phyloP scores from a whole-genome alignment of 2,888 invertebrate genomes.

The Ectobius pallidus region DNA sequence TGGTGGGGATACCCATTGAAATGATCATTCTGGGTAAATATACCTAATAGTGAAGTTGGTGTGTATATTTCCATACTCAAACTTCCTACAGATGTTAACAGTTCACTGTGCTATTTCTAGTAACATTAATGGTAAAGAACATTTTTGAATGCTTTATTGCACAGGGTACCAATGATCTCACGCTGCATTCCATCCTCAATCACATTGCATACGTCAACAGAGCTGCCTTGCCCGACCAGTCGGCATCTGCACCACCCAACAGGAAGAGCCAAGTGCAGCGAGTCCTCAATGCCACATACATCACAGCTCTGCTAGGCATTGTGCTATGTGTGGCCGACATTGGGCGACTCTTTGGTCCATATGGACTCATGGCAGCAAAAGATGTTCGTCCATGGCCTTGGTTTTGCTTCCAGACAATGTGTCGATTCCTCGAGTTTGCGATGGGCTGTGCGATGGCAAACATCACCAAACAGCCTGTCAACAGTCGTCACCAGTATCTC shows the following conservation, averaged over 20 bases:
- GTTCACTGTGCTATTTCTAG: no score
- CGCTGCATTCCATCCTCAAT: slow-evolving; percentile 60
- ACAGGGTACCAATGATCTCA: slow-evolving; percentile 50
- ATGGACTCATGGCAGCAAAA: slow-evolving; percentile 50
- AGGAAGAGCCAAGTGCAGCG: slow-evolving; percentile 40
- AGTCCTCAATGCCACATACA: slow-evolving; percentile 59
- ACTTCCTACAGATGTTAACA: no score
- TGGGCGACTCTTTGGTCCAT: slow-evolving; percentile 59
- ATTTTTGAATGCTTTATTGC: no score
- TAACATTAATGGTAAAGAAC: no score
- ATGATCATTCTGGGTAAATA: no score
- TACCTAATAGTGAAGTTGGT: no score
- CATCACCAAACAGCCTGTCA: slow-evolving; percentile 61
- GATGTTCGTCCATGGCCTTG: slow-evolving; percentile 59
- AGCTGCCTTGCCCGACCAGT: slow-evolving; percentile 8
- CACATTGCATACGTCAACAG: slow-evolving; percentile 61
- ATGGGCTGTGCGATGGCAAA: slow-evolving; percentile 62
- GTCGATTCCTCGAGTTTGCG: slow-evolving; percentile 56
- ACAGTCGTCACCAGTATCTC: slow-evolving; percentile 54
- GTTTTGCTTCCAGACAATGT: slow-evolving; percentile 61
- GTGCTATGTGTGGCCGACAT: slow-evolving; percentile 59
- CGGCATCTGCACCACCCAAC: neutral
- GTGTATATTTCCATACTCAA: no score
- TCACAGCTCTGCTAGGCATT: slow-evolving; percentile 60
- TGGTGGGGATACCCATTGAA: no score